These are phyloP conservation scores for Hafferia zeledoni DNA, from an alignment of 2,797 vertebrate species.

Conservation along the genomic window DNA sequence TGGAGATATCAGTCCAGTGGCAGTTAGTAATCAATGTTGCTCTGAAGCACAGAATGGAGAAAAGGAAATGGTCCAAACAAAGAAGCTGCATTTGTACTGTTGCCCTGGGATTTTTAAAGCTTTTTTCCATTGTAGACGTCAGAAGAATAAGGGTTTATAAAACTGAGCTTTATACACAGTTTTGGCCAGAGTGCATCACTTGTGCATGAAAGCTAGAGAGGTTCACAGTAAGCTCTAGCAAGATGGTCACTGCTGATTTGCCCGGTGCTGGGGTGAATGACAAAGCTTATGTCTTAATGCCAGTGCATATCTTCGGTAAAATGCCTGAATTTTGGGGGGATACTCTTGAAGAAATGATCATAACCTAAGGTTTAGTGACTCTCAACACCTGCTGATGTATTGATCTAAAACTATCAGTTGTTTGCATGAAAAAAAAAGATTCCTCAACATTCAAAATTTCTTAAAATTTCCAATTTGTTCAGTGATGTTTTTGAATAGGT, in stretches of 20 bases:
- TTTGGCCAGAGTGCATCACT: neutral
- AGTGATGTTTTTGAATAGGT: neutral
- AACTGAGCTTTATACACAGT: neutral
- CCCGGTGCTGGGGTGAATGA: neutral
- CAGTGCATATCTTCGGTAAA: neutral
- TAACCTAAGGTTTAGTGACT: neutral
- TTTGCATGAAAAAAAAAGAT: neutral
- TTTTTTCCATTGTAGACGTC: neutral
- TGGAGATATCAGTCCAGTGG: neutral
- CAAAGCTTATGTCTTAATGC: neutral
- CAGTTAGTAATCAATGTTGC: neutral
- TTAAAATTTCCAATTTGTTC: neutral
- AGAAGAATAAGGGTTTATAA: neutral
- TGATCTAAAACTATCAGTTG: neutral
- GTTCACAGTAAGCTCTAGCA: neutral
- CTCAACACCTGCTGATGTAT: fast-evolving
- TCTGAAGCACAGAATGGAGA: neutral
- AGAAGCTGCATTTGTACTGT: neutral
- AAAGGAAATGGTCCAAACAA: neutral
- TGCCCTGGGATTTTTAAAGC: neutral
- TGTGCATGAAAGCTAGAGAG: neutral
- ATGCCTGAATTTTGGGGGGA: neutral
- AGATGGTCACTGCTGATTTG: neutral
- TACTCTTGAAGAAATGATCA: neutral
- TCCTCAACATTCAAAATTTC: neutral